Evolutionary conservation across 2,113 vertebrate species (phyloP).

Genomic region (Stercorarius parasiticus): DNA sequence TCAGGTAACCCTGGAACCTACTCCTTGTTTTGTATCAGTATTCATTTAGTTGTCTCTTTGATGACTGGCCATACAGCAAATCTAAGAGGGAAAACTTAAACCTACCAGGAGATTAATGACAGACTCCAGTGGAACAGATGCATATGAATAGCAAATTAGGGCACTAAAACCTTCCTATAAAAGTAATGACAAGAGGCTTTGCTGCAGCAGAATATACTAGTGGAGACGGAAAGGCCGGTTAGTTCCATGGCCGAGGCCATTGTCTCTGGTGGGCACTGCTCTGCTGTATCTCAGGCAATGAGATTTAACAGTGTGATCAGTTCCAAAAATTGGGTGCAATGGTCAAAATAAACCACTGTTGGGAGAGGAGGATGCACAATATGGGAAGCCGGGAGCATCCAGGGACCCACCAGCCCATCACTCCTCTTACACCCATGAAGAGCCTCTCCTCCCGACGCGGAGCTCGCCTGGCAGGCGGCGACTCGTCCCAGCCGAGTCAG

Average conservation of each 20-base stretch:
- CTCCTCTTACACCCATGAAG: rapidly evolving
- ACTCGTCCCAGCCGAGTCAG: background rate
- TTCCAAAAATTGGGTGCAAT: background rate
- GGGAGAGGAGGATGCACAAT: background rate
- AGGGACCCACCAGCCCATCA: background rate
- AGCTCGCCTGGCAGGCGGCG: background rate
- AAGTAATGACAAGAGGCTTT: background rate
- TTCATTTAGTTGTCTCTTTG: conserved; percentile 11
- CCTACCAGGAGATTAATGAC: conserved; percentile 27
- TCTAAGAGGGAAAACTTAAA: background rate
- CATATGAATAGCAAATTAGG: conserved; percentile 20
- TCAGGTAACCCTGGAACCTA: background rate
- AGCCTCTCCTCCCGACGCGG: background rate
- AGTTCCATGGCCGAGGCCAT: background rate
- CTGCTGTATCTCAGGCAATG: background rate
- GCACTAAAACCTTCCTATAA: background rate
- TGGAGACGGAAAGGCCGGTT: background rate
- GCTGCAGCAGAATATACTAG: background rate
- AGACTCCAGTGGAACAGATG: conserved; percentile 23
- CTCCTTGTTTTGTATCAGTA: background rate
- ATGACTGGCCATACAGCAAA: background rate
- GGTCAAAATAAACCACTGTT: background rate
- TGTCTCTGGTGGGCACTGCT: background rate
- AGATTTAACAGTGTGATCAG: background rate
- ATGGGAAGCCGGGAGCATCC: background rate